Base-by-base conservation (phyloP, 2,888 invertebrate species). In the Campoplex nolae region DNA sequence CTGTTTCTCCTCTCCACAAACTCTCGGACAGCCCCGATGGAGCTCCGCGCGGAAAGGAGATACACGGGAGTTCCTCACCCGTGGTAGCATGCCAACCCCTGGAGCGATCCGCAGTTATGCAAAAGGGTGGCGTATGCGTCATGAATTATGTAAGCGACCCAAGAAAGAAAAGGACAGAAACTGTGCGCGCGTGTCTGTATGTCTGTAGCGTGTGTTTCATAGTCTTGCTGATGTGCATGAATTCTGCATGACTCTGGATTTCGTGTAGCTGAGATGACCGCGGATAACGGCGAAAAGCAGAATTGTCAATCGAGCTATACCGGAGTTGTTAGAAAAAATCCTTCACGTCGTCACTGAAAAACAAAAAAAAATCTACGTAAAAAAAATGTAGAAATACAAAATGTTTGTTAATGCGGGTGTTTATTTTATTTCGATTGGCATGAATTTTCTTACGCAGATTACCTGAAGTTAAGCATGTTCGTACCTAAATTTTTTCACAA, bases 131-230 rank as follows among this genome's bases (percentile, higher is more conserved):
- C 73, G 77, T 75, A 87, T 88, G 89, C 86, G 90, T 89, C 90
- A 91, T 92, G 92, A 92, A 92, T 92, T 92, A 92, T 92, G 91
- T 92, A 92, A 92, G 90, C 88, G 86, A 86, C 79, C 76, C 68
- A 13, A 13, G 48, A 71, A 32, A 76, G 28, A 28, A 58, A 7
- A 51, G 42, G 28, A 42, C 16, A 23, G 48, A 65, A 23, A 48
- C 11, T 35, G 13, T 3, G 28, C 42, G 48, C 3, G 58, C 23
- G 71, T 28, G 79, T 42, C 16, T 13, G 70, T 35, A 38, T 32
- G 65, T 28, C 16, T 51, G 62, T 35, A n/a, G 48, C 35, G 18
- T 3, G 42, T 7, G 42, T 9, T 7, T 42, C 35, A 35, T n/a
- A 82, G 81, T 42, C 13, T 56, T 54, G 38, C 74, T 56, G 45